Evolutionary conservation across 2,113 vertebrate genomes (phyloP), one percentile per base, ranked within the genome.

Genomic region (Puntigrus tetrazona): DNA sequence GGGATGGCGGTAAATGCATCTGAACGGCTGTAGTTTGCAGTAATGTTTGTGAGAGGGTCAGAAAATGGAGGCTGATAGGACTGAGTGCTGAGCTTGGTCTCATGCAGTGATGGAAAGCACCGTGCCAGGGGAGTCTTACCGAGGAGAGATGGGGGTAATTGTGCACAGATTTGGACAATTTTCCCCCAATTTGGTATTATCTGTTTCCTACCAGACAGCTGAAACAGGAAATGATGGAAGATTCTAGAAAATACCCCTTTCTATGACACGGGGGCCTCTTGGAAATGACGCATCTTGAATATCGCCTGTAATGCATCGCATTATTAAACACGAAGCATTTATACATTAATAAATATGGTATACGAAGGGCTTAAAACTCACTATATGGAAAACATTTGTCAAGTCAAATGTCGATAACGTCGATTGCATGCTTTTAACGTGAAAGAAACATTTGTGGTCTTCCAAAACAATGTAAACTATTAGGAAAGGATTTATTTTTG

Each of bases 31-130:
- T 84, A 79, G 81, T 90, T 83, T 83, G 65, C 83, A 78, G 82
- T 87, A 82, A 87, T 88, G 83, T 83, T 50, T 80, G 81, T 73
- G 80, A 81, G 59, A n/a, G 70, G 75, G 73, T 87, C 55, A 78
- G 88, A 81, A 90, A 89, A 90, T 89, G 85, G 83, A 61, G 80
- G 80, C 85, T 90, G 87, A 89, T 88, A 59, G 88, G 88, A 65
- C 84, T 84, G 87, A 89, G 78, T 87, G 84, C 82, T 76, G 84
- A 69, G 78, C 65, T 73, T 80, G 78, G 85, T 79, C 86, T 83
- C 88, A 87, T 86, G 86, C 82, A 77, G 87, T 67, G 88, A 84
- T 84, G 61, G 80, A 59, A 86, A 87, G 81, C 41, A 55, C 36
- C 55, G 20, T 72, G 84, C 82, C 20, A 67, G 81, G 14, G 65